phyloP scores from a whole-genome alignment of 2,888 invertebrate genomes.

The Tenodera sinensis region DNA sequence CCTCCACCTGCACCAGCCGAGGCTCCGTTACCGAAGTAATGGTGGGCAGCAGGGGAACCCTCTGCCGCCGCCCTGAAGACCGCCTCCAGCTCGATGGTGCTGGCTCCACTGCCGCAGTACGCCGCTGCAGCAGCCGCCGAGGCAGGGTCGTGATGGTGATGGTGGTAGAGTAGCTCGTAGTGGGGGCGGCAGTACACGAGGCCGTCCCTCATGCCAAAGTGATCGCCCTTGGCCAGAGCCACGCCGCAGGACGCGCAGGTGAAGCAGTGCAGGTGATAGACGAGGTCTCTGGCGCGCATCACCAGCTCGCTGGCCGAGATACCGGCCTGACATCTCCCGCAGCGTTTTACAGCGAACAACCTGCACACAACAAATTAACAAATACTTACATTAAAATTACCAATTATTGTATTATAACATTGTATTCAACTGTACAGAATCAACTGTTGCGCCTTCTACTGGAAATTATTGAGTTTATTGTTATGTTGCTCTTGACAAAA shows the following conservation, averaged over 20 bases:
- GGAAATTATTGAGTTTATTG: no score
- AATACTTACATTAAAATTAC: not conserved
- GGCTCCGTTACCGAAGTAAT: slow-evolving; percentile 55
- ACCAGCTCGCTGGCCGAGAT: slow-evolving; percentile 86
- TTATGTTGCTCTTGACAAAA: no score
- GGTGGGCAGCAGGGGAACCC: slow-evolving; percentile 53
- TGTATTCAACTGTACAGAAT: no score
- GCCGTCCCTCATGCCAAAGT: slow-evolving; percentile 83
- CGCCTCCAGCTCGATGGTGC: slow-evolving; percentile 33
- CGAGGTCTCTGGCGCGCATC: slow-evolving; percentile 82
- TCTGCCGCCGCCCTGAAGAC: slow-evolving; percentile 35
- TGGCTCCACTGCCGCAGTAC: slow-evolving; percentile 21
- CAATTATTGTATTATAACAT: no score
- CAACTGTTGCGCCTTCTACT: no score
- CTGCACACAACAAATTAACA: slow-evolving; percentile 52
- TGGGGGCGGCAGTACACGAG: slow-evolving; percentile 67
- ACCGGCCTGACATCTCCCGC: slow-evolving; percentile 79
- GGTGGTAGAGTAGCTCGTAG: slow-evolving; percentile 57
- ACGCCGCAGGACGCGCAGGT: slow-evolving; percentile 81
- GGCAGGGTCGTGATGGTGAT: slow-evolving; percentile 14
- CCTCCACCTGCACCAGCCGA: slow-evolving; percentile 40
- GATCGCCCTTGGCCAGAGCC: slow-evolving; percentile 81
- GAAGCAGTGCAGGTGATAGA: slow-evolving; percentile 88
- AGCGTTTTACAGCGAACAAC: slow-evolving; percentile 79
- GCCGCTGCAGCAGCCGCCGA: slow-evolving; percentile 20